Conservation (phyloP, 1,140 invertebrate genomes). For the Drosophila nannoptera region DNA sequence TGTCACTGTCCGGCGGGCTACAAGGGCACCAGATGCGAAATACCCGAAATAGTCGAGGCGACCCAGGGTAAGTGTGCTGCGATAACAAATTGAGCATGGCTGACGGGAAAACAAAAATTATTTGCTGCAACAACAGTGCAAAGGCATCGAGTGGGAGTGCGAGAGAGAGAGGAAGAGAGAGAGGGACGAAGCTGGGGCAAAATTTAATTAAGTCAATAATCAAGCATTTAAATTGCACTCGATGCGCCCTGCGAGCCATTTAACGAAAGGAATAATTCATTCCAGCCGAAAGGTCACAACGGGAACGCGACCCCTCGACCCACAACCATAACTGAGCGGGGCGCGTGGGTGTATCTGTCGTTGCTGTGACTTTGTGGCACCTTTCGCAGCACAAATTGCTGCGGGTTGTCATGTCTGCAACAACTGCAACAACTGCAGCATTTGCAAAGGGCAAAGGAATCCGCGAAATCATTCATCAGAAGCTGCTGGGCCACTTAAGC, state of each 20-base stretch:
- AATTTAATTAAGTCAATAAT: conserved; percentile 78
- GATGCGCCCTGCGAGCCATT: conserved; percentile 44
- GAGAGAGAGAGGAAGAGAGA: conserved; percentile 2
- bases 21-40: conserved; percentile 85
- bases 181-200: conserved; percentile 25
- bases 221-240: conserved; percentile 73
- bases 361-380: conserved; percentile 19
- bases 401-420: conserved; percentile 34
- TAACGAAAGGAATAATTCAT: conserved; percentile 10
- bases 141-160: neutral
- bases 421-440: conserved; percentile 7
- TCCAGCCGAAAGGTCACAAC: neutral
- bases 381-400: conserved; percentile 17
- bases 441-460: no score
- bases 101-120: conserved; percentile 9
- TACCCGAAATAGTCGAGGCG: conserved; percentile 79
- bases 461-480: no score
- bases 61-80: conserved; percentile 70
- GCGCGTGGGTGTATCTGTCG: neutral
- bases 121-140: neutral
- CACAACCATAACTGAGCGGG: neutral
- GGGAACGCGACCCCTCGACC: neutral
- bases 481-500: no score
- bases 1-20: conserved; percentile 84
- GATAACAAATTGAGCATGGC: conserved; percentile 59